A percentile compares a stretch with the other conserved stretches of the same genome.
Conservation (phyloP, 2,113 vertebrate species). For the Lepisosteus osseus region DNA sequence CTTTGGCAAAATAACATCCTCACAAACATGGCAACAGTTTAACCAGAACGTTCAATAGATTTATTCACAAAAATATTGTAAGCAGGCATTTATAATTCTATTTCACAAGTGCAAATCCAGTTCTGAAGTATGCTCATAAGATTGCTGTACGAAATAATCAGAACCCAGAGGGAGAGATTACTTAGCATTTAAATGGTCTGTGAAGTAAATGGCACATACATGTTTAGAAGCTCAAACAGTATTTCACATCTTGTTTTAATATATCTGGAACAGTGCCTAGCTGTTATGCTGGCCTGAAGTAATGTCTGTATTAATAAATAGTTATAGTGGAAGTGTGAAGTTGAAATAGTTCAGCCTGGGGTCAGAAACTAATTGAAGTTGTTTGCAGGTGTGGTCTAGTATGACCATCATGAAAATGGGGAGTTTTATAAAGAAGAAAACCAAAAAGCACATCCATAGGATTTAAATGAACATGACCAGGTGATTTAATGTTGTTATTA, state of each 20-base stretch:
- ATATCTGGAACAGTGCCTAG: conserved; percentile 6
- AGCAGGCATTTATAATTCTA: conserved; percentile 63
- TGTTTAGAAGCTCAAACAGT: conserved; percentile 18
- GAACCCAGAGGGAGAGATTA: conserved; percentile 59
- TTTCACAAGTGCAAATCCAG: conserved; percentile 66
- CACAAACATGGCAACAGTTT: conserved; percentile 46
- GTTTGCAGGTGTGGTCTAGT: too few species aligned
- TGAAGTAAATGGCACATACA: conserved; percentile 18
- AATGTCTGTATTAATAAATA: not conserved
- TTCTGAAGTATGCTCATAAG: conserved; percentile 61
- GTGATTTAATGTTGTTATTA: too few species aligned
- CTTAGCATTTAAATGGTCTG: conserved; percentile 71
- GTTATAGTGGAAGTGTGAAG: too few species aligned
- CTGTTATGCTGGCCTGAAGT: conserved; percentile 5
- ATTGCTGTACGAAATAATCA: conserved; percentile 49
- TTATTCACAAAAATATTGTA: conserved; percentile 49
- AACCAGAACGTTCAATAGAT: conserved; percentile 49
- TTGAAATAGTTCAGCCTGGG: too few species aligned
- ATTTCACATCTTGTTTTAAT: conserved; percentile 22
- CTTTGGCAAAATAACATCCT: conserved; percentile 2
- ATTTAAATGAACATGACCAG: too few species aligned
- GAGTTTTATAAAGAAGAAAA: too few species aligned
- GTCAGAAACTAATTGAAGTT: too few species aligned
- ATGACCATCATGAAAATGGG: too few species aligned
- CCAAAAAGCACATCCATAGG: too few species aligned